Evolutionary conservation across 2,888 invertebrate species (phyloP).

Genomic region (Hydrotaea cyrtoneurina): DNA sequence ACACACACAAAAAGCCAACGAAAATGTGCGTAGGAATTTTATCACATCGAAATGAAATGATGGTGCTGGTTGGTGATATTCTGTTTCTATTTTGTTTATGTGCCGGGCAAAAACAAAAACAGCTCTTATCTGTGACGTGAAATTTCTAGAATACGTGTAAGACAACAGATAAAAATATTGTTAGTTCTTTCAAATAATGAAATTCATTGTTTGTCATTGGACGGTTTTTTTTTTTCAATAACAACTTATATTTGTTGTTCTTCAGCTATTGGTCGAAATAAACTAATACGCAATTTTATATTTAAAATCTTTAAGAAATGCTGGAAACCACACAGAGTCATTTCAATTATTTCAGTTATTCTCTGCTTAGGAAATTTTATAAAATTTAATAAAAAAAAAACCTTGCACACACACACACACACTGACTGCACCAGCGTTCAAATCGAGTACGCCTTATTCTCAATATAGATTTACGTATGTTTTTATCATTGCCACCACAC

Average conservation of each 20-base stretch:
- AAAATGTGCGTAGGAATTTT: slow-evolving; percentile 30
- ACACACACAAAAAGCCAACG: background rate
- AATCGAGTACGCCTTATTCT: too few species aligned
- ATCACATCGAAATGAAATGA: background rate
- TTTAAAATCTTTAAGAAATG: background rate
- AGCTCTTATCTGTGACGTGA: slow-evolving; percentile 54
- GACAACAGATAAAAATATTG: slow-evolving; percentile 37
- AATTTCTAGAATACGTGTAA: slow-evolving; percentile 43
- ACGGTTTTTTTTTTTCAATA: background rate
- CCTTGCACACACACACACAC: background rate
- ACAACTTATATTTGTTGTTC: background rate
- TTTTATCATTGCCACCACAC: slow-evolving; percentile 9
- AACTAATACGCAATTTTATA: background rate
- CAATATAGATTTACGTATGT: background rate
- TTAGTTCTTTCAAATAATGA: slow-evolving; percentile 5
- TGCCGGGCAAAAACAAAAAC: slow-evolving; percentile 19
- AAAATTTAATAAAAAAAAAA: background rate
- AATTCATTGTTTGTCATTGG: slow-evolving; percentile 1
- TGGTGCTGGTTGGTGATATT: background rate
- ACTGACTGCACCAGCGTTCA: background rate
- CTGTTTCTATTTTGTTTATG: background rate
- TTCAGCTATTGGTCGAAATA: background rate
- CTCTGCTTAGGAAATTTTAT: background rate
- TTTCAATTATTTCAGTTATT: background rate
- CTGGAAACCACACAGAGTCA: background rate